Evolutionary conservation across 2,888 invertebrate species (phyloP).

Genomic region (Agonopterix heracliana): DNA sequence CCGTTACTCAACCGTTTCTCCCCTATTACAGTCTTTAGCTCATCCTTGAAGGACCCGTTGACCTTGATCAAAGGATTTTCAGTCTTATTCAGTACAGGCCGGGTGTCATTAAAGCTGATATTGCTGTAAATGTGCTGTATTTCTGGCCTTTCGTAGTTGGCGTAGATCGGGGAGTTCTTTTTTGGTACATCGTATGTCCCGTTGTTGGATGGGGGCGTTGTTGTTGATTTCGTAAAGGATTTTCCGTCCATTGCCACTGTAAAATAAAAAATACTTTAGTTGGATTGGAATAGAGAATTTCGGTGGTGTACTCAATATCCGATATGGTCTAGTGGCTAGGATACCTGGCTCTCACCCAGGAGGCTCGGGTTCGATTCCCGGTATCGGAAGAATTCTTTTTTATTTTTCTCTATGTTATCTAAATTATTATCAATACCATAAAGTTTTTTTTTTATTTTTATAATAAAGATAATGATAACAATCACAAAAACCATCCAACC

Average conservation of each 20-base stretch:
- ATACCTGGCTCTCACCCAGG: slow-evolving; percentile 78
- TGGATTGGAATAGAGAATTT: slow-evolving; percentile 9
- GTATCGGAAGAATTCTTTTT: slow-evolving; percentile 64
- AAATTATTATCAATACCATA: neutral
- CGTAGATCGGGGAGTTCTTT: slow-evolving; percentile 51
- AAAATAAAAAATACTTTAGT: slow-evolving; percentile 17
- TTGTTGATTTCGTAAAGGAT: slow-evolving; percentile 44
- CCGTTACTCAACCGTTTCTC: slow-evolving; percentile 54
- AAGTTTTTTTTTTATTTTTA: too few relatives aligned
- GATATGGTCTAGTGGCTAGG: slow-evolving; percentile 80
- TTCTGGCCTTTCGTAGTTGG: slow-evolving; percentile 50
- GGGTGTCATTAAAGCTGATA: slow-evolving; percentile 46
- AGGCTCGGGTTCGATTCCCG: slow-evolving; percentile 80
- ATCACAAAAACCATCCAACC: too few relatives aligned
- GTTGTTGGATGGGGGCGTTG: slow-evolving; percentile 30
- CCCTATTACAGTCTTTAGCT: slow-evolving; percentile 52
- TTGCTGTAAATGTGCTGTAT: slow-evolving; percentile 49
- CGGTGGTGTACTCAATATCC: slow-evolving; percentile 27
- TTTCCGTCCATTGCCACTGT: slow-evolving; percentile 67
- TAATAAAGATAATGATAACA: too few relatives aligned
- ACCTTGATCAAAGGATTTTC: slow-evolving; percentile 43
- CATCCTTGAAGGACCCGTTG: slow-evolving; percentile 55
- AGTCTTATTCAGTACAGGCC: slow-evolving; percentile 44
- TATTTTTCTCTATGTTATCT: neutral
- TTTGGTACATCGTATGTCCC: slow-evolving; percentile 47